phyloP scores from a whole-genome alignment of 2,888 invertebrate genomes.

The Habrosyne pyritoides region DNA sequence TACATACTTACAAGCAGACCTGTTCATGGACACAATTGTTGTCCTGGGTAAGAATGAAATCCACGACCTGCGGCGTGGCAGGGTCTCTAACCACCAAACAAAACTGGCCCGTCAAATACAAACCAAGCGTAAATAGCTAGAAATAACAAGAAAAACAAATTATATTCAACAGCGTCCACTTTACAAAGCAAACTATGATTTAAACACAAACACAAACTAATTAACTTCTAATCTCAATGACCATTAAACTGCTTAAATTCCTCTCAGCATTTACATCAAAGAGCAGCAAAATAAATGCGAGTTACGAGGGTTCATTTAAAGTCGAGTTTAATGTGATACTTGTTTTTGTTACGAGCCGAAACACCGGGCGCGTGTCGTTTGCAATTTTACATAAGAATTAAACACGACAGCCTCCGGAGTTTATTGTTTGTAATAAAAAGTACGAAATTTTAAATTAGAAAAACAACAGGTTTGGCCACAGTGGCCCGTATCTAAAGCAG shows the following conservation, averaged over 20 bases:
- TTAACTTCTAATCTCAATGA: conserved; percentile 3
- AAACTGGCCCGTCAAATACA: too few relatives aligned
- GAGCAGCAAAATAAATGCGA: conserved; percentile 5
- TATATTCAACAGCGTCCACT: not conserved
- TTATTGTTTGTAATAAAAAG: conserved; percentile 36
- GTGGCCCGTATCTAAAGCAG: not conserved
- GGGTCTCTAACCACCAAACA: too few relatives aligned
- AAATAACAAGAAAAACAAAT: not conserved
- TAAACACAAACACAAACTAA: not conserved
- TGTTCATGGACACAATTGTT: too few relatives aligned
- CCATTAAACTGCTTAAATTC: conserved; percentile 1
- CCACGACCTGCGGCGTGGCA: too few relatives aligned
- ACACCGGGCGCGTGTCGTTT: conserved; percentile 6
- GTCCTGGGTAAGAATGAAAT: too few relatives aligned
- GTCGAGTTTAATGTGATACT: conserved; percentile 13
- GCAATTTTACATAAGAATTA: conserved; percentile 13
- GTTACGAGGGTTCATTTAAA: conserved; percentile 17
- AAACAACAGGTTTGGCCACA: conserved; percentile 21
- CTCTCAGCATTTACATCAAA: conserved; percentile 1
- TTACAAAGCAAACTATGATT: not conserved
- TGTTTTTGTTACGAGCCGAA: not conserved
- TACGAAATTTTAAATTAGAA: conserved; percentile 33
- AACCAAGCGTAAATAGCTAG: not conserved
- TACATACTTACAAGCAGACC: too few relatives aligned
- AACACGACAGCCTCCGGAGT: conserved; percentile 17